Evolutionary conservation across 2,888 invertebrate species (phyloP).

Genomic region (Chymomyza caudatula): DNA sequence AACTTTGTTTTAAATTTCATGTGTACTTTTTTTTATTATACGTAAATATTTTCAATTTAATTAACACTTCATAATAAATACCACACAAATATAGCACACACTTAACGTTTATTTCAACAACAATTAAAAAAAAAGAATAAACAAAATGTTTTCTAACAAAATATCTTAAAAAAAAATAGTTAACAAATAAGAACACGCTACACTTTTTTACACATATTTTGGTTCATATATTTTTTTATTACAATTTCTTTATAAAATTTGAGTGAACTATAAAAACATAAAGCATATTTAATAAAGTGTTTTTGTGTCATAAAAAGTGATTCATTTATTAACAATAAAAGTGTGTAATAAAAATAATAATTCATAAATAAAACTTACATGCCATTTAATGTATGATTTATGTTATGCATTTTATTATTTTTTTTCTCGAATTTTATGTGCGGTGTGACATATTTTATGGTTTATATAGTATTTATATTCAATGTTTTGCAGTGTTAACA

Average conservation of each 20-base stretch:
- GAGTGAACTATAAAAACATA: background rate
- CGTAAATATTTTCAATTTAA: no score
- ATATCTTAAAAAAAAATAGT: no score
- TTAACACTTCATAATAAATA: no score
- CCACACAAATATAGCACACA: no score
- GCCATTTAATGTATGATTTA: constrained; percentile 62
- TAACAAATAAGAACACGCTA: no score
- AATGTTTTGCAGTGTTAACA: background rate
- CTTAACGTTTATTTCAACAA: no score
- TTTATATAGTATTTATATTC: constrained; percentile 8
- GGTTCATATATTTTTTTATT: background rate
- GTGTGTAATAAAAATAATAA: constrained; percentile 37
- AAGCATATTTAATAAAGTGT: background rate
- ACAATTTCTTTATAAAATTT: background rate
- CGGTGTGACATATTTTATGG: constrained; percentile 6
- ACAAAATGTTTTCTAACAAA: no score
- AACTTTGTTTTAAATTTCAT: background rate
- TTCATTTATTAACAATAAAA: constrained; percentile 37
- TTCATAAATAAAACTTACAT: constrained; percentile 9
- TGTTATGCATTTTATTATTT: constrained; percentile 45
- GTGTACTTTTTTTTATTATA: background rate
- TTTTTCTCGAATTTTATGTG: constrained; percentile 4
- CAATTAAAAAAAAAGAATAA: no score
- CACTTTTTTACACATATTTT: background rate
- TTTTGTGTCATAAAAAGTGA: background rate